A percentile compares a stretch with the other conserved stretches of the same genome.
These are phyloP conservation scores for Scaptodrosophila lebanonensis DNA, from an alignment of 1,140 invertebrate species.

Conservation along the genomic window DNA sequence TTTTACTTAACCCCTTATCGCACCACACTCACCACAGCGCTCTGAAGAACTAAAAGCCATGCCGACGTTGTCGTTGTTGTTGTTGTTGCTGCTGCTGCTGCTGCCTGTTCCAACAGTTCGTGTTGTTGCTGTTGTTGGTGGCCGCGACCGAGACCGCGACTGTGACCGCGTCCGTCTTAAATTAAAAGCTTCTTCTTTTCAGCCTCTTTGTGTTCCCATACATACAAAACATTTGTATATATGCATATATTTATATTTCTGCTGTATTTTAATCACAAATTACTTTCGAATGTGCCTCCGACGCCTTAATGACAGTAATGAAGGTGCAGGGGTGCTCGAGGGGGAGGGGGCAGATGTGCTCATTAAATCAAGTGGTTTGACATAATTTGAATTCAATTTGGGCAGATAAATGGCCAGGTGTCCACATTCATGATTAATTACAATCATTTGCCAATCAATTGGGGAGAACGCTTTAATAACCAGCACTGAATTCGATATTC, in stretches of 20 bases:
- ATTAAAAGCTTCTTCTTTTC: constrained; percentile 48
- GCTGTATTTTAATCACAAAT: background rate
- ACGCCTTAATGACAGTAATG: constrained; percentile 32
- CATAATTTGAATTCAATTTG: too few relatives aligned
- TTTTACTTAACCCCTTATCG: constrained; percentile 50
- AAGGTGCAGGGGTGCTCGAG: background rate
- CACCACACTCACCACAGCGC: constrained; percentile 8
- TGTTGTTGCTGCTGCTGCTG: constrained; percentile 7
- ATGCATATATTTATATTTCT: background rate
- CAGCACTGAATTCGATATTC: too few relatives aligned
- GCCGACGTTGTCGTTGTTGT: background rate
- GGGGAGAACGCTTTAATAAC: too few relatives aligned
- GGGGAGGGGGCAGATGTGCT: too few relatives aligned
- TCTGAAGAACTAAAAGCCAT: constrained; percentile 42
- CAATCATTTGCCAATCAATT: too few relatives aligned
- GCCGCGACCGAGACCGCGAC: constrained; percentile 4
- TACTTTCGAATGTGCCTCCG: constrained; percentile 30
- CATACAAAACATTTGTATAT: background rate
- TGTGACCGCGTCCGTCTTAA: constrained; percentile 40
- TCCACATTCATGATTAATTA: too few relatives aligned
- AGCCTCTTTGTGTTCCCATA: constrained; percentile 4
- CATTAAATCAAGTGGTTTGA: too few relatives aligned
- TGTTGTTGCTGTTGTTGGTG: too few relatives aligned
- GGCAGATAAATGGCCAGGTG: too few relatives aligned
- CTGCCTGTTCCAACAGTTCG: constrained; percentile 26